Evolutionary conservation across 1,140 invertebrate species (phyloP).

Genomic region (Drosophila setifemur): DNA sequence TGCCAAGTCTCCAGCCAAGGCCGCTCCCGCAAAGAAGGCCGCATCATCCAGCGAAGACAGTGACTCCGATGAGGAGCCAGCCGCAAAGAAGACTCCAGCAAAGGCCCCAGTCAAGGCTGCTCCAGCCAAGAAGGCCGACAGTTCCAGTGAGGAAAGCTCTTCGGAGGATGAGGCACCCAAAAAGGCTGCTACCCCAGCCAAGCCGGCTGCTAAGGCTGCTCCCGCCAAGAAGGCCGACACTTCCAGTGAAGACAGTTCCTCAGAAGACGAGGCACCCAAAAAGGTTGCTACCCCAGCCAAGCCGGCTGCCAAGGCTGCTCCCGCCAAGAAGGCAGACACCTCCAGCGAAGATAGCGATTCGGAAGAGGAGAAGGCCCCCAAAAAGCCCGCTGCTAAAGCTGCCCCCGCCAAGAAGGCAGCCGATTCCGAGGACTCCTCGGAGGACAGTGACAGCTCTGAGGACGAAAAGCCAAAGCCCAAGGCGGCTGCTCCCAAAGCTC

Average conservation of each 20-base stretch:
- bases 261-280: slow-evolving; percentile 51
- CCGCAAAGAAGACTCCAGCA: slow-evolving; percentile 37
- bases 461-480: slow-evolving; percentile 49
- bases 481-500: slow-evolving; percentile 18
- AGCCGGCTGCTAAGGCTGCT: slow-evolving; percentile 33
- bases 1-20: slow-evolving; percentile 29
- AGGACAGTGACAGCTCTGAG: slow-evolving; percentile 52
- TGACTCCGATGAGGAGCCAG: slow-evolving; percentile 34
- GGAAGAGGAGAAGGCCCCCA: slow-evolving; percentile 40
- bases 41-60: slow-evolving; percentile 70
- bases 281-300: slow-evolving; percentile 27
- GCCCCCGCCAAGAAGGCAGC: slow-evolving; percentile 39
- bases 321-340: slow-evolving; percentile 38
- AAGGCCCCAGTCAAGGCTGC: slow-evolving; percentile 32
- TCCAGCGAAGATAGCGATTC: slow-evolving; percentile 57
- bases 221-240: slow-evolving; percentile 41
- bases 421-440: slow-evolving; percentile 57
- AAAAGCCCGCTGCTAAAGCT: slow-evolving; percentile 45
- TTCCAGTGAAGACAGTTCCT: slow-evolving; percentile 67
- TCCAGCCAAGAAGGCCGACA: slow-evolving; percentile 24
- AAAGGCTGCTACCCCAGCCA: slow-evolving; percentile 21
- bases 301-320: slow-evolving; percentile 4
- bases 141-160: slow-evolving; percentile 77
- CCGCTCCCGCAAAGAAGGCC: slow-evolving; percentile 28
- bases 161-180: slow-evolving; percentile 45